A percentile compares a stretch with the other conserved stretches of the same genome.
These are phyloP conservation scores for Ceuthmochares aereus DNA, from an alignment of 2,113 vertebrate species.

Conservation along the genomic window DNA sequence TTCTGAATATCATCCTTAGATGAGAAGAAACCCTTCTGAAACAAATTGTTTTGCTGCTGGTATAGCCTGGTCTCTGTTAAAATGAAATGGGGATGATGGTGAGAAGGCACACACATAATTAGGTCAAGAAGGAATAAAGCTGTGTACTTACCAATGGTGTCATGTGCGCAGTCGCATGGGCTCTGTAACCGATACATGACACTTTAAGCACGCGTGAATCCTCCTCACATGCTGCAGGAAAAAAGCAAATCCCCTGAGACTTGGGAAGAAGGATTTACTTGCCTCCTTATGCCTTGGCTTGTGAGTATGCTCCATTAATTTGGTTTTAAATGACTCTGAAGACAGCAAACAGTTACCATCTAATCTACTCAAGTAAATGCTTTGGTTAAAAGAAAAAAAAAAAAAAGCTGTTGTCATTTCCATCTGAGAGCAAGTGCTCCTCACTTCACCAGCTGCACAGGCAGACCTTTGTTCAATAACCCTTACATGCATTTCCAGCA, in stretches of 20 bases:
- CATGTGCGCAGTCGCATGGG: neutral
- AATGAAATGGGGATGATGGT: neutral
- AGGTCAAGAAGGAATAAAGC: neutral
- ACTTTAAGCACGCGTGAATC: neutral
- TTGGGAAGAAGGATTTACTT: neutral
- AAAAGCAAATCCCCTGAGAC: neutral
- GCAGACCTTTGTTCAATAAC: neutral
- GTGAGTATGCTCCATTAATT: neutral
- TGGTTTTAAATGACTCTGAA: neutral
- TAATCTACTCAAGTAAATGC: neutral
- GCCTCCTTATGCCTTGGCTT: neutral
- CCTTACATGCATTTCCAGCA: neutral
- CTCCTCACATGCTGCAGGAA: neutral
- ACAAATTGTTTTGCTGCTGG: neutral
- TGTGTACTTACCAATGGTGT: neutral
- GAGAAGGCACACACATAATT: neutral
- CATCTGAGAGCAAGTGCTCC: rapidly evolving
- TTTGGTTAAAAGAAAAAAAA: neutral
- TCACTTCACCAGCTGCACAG: neutral
- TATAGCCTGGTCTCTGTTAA: neutral
- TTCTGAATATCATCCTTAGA: neutral
- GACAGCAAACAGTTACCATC: neutral
- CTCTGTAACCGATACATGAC: neutral
- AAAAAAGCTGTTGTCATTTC: neutral
- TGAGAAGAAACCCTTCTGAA: neutral